Evolutionary conservation across 1,140 invertebrate genomes (phyloP).

Genomic region (Drosophila orena): DNA sequence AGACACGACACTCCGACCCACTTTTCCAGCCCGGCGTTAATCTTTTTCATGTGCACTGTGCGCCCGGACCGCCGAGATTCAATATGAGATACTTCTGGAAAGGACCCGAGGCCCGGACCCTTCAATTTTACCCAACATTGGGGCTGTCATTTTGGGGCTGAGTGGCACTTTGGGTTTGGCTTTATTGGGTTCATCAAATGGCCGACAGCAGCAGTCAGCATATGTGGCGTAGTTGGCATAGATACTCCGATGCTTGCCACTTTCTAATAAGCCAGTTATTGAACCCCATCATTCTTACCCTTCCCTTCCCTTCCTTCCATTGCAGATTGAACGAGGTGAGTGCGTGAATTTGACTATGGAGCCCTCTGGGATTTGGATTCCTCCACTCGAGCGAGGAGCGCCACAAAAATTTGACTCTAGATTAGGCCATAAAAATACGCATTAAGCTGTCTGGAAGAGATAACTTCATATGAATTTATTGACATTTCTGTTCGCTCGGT

Average conservation of each 20-base stretch:
- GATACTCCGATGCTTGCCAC: constrained; percentile 31
- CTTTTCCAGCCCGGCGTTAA: constrained; percentile 56
- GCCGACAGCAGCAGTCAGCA: constrained; percentile 60
- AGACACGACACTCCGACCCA: constrained; percentile 69
- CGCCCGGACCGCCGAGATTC: constrained; percentile 66
- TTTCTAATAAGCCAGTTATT: constrained; percentile 35
- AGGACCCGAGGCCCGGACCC: constrained; percentile 22
- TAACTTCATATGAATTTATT: constrained; percentile 83
- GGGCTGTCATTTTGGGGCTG: constrained; percentile 61
- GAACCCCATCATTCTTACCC: constrained; percentile 3
- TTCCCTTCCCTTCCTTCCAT: constrained; percentile 8
- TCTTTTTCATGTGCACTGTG: constrained; percentile 63
- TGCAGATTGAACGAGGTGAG: constrained; percentile 61
- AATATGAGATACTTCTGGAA: constrained; percentile 72
- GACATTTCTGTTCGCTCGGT: constrained; percentile 61
- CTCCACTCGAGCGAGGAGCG: constrained; percentile 33
- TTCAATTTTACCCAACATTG: constrained; percentile 80
- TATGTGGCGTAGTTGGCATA: constrained; percentile 67
- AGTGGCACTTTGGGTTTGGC: constrained; percentile 67
- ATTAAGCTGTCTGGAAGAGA: constrained; percentile 82
- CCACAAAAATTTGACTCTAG: constrained; percentile 74
- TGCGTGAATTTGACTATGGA: constrained; percentile 33
- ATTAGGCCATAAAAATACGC: constrained; percentile 78
- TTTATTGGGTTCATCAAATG: constrained; percentile 80
- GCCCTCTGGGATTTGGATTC: constrained; percentile 51